phyloP scores from a whole-genome alignment of 2,888 invertebrate species.

The Matsumyia berberina region DNA sequence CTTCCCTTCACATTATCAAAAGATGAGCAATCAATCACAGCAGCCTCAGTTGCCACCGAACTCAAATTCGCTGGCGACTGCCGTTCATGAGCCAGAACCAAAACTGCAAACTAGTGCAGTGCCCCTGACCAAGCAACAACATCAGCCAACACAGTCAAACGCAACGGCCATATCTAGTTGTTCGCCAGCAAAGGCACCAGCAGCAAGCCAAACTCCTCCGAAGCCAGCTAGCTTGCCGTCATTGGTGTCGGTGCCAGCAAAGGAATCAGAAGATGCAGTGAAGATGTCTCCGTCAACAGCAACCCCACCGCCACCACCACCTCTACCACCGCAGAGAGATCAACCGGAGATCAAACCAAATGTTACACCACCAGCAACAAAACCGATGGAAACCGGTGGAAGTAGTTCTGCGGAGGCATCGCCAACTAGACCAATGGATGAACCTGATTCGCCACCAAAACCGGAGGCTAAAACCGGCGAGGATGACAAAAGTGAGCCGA shows the following conservation, averaged over 20 bases:
- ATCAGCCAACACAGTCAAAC: constrained; percentile 62
- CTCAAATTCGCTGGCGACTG: constrained; percentile 43
- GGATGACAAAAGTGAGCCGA: constrained; percentile 17
- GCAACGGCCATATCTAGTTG: constrained; percentile 59
- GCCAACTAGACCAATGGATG: constrained; percentile 33
- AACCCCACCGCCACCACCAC: constrained; percentile 30
- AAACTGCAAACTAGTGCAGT: constrained; percentile 78
- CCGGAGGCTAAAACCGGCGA: constrained; percentile 41
- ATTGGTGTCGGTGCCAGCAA: constrained; percentile 37
- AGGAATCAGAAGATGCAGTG: constrained; percentile 42
- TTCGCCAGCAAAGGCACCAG: constrained; percentile 47
- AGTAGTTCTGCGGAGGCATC: constrained; percentile 60
- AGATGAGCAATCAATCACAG: constrained; percentile 69
- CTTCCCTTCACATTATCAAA: constrained; percentile 78
- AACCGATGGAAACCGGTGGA: constrained; percentile 37
- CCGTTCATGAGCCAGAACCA: constrained; percentile 54
- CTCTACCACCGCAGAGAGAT: constrained; percentile 48
- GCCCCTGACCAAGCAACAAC: constrained; percentile 78
- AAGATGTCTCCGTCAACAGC: constrained; percentile 28
- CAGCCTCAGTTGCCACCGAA: constrained; percentile 38
- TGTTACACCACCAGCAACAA: constrained; percentile 17
- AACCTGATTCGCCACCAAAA: constrained; percentile 51
- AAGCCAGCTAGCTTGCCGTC: constrained; percentile 57
- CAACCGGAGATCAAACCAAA: constrained; percentile 44
- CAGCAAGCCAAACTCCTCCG: constrained; percentile 52